Evolutionary conservation across 2,797 vertebrate genomes (phyloP).

Genomic region (Gallirallus australis): DNA sequence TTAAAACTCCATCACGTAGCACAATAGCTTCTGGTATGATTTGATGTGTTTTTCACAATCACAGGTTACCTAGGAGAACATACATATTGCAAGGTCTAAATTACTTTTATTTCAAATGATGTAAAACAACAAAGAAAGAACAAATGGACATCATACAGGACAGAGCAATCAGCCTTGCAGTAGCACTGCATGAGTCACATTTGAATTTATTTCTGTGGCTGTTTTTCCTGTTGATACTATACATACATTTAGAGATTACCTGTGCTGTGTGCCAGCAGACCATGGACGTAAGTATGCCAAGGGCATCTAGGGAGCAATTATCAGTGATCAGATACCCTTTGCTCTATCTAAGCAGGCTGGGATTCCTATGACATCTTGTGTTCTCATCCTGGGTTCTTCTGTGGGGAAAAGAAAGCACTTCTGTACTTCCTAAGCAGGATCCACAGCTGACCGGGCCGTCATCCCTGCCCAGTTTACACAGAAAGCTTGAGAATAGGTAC

Average conservation of each 20-base stretch:
- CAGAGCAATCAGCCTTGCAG: not conserved
- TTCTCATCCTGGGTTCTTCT: not conserved
- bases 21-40: not conserved
- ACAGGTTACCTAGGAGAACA: not conserved
- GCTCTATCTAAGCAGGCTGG: not conserved
- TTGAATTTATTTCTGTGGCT: not conserved
- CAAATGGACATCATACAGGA: conserved; percentile 1
- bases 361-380: not conserved
- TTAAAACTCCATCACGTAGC: not conserved
- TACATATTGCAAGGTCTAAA: conserved; percentile 4
- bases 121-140: conserved; percentile 29
- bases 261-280: not conserved
- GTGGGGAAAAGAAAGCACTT: not conserved
- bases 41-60: not conserved
- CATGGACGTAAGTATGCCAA: not conserved
- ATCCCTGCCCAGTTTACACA: not conserved
- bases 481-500: not conserved
- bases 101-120: conserved; percentile 27
- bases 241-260: not conserved
- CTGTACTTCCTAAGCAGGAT: not conserved
- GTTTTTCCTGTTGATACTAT: not conserved
- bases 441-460: not conserved
- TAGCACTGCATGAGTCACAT: not conserved
- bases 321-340: not conserved
- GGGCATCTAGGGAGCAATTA: not conserved